Evolutionary conservation across 2,888 invertebrate species (phyloP), one percentile per base, ranked within the genome.

Genomic region (Calephelis perditalis): DNA sequence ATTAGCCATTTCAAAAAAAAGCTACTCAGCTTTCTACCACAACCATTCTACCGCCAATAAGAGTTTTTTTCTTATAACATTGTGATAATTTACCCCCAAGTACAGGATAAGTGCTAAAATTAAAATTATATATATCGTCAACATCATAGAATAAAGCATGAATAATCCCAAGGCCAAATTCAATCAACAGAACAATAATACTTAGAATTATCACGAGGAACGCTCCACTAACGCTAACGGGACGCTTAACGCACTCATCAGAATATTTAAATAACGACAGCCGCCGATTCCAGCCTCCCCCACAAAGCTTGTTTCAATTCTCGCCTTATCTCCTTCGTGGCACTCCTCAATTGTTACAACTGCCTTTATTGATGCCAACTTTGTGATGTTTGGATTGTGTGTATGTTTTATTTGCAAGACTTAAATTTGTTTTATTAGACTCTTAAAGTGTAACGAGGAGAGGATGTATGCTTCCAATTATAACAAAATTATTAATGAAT

Each of bases 241-340:
- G 35, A 52, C 75, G 76, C 84, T 87, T 83, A 84, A 81, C 81
- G 82, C 80, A 81, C 75, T 84, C 84, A 78, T 82, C 79, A 79
- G 82, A 81, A 86, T 87, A 86, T 88, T 87, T 85, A 85, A 87
- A 87, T 89, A 86, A 87, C 71, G 76, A 75, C 71, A 78, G 79
- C 70, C 52, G 52, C 36, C 52, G 52, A 35, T 52, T 52, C 52
- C 7, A 71, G 67, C 69, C 73, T 73, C 68, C 69, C 70, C 75
- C 73, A 69, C 74, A 70, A 71, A 72, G 74, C 75, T 74, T 75
- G 78, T 79, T 77, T 74, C 79, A 78, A 73, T 77, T 76, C 75
- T 66, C 77, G 77, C 76, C 82, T 87, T 88, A 88, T 88, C 88
- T 79, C 70, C 68, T 70, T 69, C 76, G 77, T 71, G 82, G 79